Conservation (phyloP, 2,888 invertebrate genomes). For the Salpingus planirostris region DNA sequence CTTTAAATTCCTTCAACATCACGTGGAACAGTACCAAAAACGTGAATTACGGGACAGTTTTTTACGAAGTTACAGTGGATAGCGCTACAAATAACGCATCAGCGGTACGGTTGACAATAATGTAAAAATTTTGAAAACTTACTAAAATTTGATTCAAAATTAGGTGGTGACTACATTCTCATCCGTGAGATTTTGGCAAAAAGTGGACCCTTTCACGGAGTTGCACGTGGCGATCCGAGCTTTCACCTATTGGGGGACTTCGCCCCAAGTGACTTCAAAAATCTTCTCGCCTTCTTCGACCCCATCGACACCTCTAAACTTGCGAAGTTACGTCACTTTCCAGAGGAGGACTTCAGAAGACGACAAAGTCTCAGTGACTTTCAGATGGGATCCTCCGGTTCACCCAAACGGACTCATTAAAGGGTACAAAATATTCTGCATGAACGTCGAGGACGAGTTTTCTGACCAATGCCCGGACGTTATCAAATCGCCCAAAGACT, state of each 20-base stretch:
- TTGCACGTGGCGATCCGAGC: constrained; percentile 69
- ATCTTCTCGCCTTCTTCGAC: constrained; percentile 71
- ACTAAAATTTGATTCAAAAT: too few species aligned
- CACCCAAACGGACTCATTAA: constrained; percentile 65
- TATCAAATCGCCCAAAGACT: constrained; percentile 44
- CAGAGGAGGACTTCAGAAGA: constrained; percentile 30
- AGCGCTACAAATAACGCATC: constrained; percentile 53
- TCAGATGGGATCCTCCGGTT: constrained; percentile 74
- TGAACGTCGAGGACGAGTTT: constrained; percentile 43
- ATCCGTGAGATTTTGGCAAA: constrained; percentile 45
- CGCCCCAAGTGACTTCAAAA: constrained; percentile 52
- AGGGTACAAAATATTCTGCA: constrained; percentile 65
- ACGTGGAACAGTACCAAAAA: constrained; percentile 69
- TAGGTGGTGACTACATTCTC: constrained; percentile 25
- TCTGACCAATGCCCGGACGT: constrained; percentile 48
- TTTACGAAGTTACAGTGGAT: constrained; percentile 70
- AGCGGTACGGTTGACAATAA: too few species aligned
- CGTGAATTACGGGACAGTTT: constrained; percentile 72
- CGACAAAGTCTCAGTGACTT: constrained; percentile 40
- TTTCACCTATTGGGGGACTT: constrained; percentile 77
- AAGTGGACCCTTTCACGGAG: constrained; percentile 58
- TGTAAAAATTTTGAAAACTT: too few species aligned
- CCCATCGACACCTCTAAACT: constrained; percentile 64
- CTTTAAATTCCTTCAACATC: constrained; percentile 73
- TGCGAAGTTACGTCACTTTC: constrained; percentile 64